Evolutionary conservation across 2,113 vertebrate species (phyloP).

Genomic region (Gymnarchus niloticus): DNA sequence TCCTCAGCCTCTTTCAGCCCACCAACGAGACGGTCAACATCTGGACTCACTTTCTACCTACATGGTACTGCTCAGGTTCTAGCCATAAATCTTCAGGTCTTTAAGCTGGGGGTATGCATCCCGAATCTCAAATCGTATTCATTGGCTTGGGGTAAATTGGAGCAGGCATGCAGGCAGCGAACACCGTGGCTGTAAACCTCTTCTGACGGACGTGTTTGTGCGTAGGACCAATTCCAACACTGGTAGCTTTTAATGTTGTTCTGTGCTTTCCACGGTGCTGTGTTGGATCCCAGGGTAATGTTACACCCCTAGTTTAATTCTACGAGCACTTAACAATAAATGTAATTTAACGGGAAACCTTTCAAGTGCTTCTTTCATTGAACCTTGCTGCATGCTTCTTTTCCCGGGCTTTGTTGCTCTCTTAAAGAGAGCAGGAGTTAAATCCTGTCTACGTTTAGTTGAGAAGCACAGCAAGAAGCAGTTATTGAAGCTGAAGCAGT

Average conservation of each 20-base stretch:
- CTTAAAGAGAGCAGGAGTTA: background rate
- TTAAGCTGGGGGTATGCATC: background rate
- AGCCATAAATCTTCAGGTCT: background rate
- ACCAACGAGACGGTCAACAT: slow-evolving; percentile 95
- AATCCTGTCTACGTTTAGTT: background rate
- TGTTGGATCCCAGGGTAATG: background rate
- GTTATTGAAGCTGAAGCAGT: background rate
- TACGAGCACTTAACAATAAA: background rate
- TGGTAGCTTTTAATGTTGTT: background rate
- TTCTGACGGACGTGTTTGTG: background rate
- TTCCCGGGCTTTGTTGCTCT: background rate
- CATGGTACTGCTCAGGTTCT: slow-evolving; percentile 62
- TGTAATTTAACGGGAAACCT: background rate
- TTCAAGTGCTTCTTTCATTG: background rate
- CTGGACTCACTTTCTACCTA: slow-evolving; percentile 88
- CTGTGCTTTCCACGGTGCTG: background rate
- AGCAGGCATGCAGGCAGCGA: background rate
- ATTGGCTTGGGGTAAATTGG: no score
- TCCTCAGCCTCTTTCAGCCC: slow-evolving; percentile 86
- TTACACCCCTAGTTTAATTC: background rate
- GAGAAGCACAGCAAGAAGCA: background rate
- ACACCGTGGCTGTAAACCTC: background rate
- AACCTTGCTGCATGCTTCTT: background rate
- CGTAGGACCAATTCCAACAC: background rate
- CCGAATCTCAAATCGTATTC: background rate